Base-by-base conservation (phyloP, 2,113 vertebrate species). In the Festucalex cinctus region DNA sequence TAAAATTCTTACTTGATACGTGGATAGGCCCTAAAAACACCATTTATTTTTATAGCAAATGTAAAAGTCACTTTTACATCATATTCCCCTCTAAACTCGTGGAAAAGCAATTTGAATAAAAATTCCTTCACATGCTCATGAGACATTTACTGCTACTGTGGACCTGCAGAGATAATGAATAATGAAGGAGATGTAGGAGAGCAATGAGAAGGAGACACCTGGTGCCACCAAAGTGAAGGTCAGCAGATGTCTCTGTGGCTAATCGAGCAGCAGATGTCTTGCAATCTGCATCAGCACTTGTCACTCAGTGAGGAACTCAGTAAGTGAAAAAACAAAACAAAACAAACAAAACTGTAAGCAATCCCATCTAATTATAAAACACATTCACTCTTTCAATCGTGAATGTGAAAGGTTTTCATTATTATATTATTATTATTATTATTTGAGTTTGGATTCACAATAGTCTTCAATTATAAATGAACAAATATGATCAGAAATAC, bases 141-240 rank as follows among this genome's bases (percentile, higher is more conserved):
- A 32, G 70, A 85, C 37, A 24, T 75, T 69, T 49, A 62, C 65
- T 84, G 78, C 71, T 75, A 76, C 19, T 8, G 68, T 63, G 32
- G 51, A 80, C 81, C 68, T 43, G 57, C 20, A 76, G 74, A 62
- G 67, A 71, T 77, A 78, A 77, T 71, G 80, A 88, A 90, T 87
- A 83, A 90, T 89, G 81, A 80, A 88, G 79, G 80, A 88, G 82
- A 81, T 69, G 80, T 19, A 20, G 35, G 64, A 76, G 51, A 14
- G 22, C 3, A 54, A 13, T 3, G 22, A 26, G 73, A 44, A 69
- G 69, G 70, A 80, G 80, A 81, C 88, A 88, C 81, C 81, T 83
- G 84, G 74, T 75, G 68, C 68, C 69, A 71, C 77, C 77, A 39
- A 46, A 60, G 61, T 73, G 82, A 88, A 85, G 85, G 83, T 85